Base-by-base conservation (phyloP, 2,888 invertebrate genomes). In the Phlogophora meticulosa region DNA sequence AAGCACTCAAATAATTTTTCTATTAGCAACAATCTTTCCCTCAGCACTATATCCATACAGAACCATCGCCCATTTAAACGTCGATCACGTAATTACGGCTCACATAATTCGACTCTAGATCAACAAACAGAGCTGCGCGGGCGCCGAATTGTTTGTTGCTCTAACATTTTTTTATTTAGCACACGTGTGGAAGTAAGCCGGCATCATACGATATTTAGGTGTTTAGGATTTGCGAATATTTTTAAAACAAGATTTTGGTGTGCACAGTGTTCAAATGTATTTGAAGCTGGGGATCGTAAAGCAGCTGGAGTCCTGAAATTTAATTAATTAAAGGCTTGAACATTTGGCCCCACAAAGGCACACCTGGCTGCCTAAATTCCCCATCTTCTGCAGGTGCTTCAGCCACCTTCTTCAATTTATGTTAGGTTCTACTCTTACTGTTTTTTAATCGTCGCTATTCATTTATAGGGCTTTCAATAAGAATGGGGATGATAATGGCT, bases 101-200 rank as follows among this genome's bases (percentile, higher is more conserved):
- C 85, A 83, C 84, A 88, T 91, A 89, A 89, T 91, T 87, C 87
- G 88, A 87, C 85, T 83, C 84, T 83, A 70, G 67, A 84, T 88
- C 86, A 91, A 90, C 84, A 92, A 92, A 92, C 92, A 91, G 56
- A 64, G 70, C 63, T 46, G 73, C 80, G 84, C 73, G 72, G 80
- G 81, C 84, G 84, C 81, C 76, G 49, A 85, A 83, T 53, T 73
- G 70, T 91, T 91, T 91, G 86, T 90, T 92, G 87, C 81, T 80
- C 74, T 88, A 87, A 86, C 84, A 87, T 88, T 88, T 88, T 89
- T 89, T 87, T 88, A 88, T 83, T 79, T 80, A 82, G 72, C 83
- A 83, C 88, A 87, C 89, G 87, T 87, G 90, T 80, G 78, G 69
- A 76, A 72, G 61, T 73, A 70, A 61, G 46, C 66, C 58, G 49